Percentiles rank a stretch among this genome's conserved stretches.
phyloP scores from a whole-genome alignment of 2,888 invertebrate species.

The Antitype chi region DNA sequence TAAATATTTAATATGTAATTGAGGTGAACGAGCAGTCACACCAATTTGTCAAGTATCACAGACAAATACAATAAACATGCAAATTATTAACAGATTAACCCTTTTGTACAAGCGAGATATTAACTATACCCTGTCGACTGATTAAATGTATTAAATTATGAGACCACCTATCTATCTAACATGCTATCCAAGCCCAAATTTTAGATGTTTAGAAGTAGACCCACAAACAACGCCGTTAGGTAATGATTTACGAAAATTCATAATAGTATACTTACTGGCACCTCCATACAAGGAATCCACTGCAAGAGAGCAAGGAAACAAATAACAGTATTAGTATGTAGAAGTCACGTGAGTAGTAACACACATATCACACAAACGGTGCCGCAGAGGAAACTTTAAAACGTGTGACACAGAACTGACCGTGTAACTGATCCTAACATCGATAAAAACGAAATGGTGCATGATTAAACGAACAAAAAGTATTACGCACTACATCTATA shows the following conservation, averaged over 20 bases:
- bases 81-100: conserved; percentile 49
- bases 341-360: conserved; percentile 58
- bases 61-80: conserved; percentile 59
- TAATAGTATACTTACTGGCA: conserved; percentile 91
- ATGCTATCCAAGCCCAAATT: conserved; percentile 63
- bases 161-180: conserved; percentile 47
- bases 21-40: conserved; percentile 48
- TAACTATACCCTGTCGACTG: conserved; percentile 49
- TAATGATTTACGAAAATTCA: conserved; percentile 51
- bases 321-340: conserved; percentile 82
- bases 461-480: conserved; percentile 80
- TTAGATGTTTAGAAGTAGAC: conserved; percentile 48
- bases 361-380: conserved; percentile 75
- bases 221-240: conserved; percentile 62
- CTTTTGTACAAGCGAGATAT: conserved; percentile 43
- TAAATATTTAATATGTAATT: conserved; percentile 61
- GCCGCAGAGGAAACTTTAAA: conserved; percentile 71
- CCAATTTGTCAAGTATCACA: conserved; percentile 41
- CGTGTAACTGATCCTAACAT: conserved; percentile 68
- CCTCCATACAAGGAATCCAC: conserved; percentile 94
- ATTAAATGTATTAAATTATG: conserved; percentile 46
- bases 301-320: conserved; percentile 87
- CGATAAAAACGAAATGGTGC: conserved; percentile 86
- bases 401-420: conserved; percentile 68
- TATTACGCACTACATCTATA: conserved; percentile 83